phyloP scores from a whole-genome alignment of 1,140 invertebrate species.

The Zelostemma sp. region DNA sequence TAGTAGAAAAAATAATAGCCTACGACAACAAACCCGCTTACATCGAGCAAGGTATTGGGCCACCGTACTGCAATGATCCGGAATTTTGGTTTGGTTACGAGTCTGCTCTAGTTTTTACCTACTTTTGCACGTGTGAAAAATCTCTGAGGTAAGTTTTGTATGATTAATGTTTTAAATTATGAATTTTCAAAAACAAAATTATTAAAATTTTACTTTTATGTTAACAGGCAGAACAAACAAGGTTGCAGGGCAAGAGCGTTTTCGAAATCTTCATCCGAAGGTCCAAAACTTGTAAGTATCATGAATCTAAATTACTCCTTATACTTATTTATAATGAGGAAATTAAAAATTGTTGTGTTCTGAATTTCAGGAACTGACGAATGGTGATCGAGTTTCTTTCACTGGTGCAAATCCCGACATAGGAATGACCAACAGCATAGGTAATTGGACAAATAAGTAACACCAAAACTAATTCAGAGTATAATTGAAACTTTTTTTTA shows the following conservation, averaged over 20 bases:
- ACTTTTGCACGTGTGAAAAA: constrained; percentile 37
- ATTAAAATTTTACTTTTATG: background rate
- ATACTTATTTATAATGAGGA: background rate
- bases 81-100: constrained; percentile 38
- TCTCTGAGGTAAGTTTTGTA: constrained; percentile 10
- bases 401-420: constrained; percentile 20
- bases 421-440: constrained; percentile 38
- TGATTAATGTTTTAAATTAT: background rate
- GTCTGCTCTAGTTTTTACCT: constrained; percentile 25
- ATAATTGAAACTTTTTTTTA: background rate
- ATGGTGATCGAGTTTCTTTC: constrained; percentile 13
- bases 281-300: constrained; percentile 10
- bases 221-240: constrained; percentile 23
- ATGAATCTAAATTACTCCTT: background rate
- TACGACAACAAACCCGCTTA: constrained; percentile 25
- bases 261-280: constrained; percentile 9
- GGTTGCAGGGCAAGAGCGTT: constrained; percentile 30
- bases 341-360: background rate
- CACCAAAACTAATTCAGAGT: constrained; percentile 5
- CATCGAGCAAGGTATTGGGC: constrained; percentile 19
- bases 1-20: constrained; percentile 42
- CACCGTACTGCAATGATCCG: constrained; percentile 31
- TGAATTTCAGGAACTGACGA: constrained; percentile 9
- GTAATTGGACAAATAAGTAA: constrained; percentile 30
- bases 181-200: background rate